Evolutionary conservation across 2,888 invertebrate genomes (phyloP), one percentile per base, ranked within the genome.

Genomic region (Sphaeridia pumilis): DNA sequence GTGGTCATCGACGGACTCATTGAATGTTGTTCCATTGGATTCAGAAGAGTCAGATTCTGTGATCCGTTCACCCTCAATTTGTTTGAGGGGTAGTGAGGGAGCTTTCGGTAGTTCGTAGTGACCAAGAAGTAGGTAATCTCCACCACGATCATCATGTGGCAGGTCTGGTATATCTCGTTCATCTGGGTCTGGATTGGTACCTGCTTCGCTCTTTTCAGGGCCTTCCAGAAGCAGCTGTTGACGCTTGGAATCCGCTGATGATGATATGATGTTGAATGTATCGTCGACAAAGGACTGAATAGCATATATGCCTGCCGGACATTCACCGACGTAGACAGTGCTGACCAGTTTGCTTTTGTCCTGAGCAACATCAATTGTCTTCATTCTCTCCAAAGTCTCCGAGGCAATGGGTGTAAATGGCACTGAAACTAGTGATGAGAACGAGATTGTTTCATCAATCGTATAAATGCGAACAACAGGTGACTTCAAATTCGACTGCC

Each of bases 221-320:
- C 88, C 88, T 67, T 84, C 86, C 1, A 88, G 70, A 12, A 88
- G 73, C 0, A 82, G 81, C 14, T 75, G 76, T 36, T 81, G 77
- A 66, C 81, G 82, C 2, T 81, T 38, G 5, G 38, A 79, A n/a
- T n/a, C n/a, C n/a, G n/a, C n/a, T 3, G 82, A 78, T 1, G 81
- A 78, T 70, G 89, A 85, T 5, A 88, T 84, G 12, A 87, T 84
- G 2, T 87, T 84, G 61, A 83, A 82, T 66, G 71, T 71, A 66
- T 92, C 87, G 73, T 95, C 94, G 1, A 93, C 92, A 24, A 93
- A 73, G 0, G 93, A 87, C 1, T 92, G 88, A 49, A 95, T 71
- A 0, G 95, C 97, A 72, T 94, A 97, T 1, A 92, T 73, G 0
- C 94, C 94, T 66, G 84, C 79, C 57, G 78, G 75, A 67, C 83